A percentile compares a stretch with the other conserved stretches of the same genome.
These are phyloP conservation scores for Aproaerema taeniolella DNA, from an alignment of 2,888 invertebrate species.

Conservation along the genomic window DNA sequence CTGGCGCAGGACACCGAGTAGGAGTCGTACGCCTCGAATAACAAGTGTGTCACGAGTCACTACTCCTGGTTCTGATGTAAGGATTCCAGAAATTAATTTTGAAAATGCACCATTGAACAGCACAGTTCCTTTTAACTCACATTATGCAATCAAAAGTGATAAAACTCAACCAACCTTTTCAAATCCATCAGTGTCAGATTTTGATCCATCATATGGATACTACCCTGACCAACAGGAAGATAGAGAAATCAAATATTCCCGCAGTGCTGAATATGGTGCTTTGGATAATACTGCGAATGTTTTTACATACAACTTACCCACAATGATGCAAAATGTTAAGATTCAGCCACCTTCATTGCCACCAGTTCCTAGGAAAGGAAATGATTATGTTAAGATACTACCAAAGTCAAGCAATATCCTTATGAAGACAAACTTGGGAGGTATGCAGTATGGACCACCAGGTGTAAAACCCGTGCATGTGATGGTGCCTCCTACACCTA, in stretches of 20 bases:
- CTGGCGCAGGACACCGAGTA: conserved; percentile 48
- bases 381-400: conserved; percentile 50
- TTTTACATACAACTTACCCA: conserved; percentile 45
- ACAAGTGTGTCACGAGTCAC: conserved; percentile 43
- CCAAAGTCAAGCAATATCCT: conserved; percentile 60
- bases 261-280: conserved; percentile 59
- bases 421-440: conserved; percentile 54
- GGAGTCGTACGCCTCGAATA: conserved; percentile 50
- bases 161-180: conserved; percentile 48
- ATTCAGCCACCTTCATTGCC: conserved; percentile 36
- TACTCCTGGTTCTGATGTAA: conserved; percentile 47
- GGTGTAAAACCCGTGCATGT: conserved; percentile 56
- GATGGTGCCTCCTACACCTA: conserved; percentile 49
- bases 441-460: conserved; percentile 52
- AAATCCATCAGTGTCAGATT: conserved; percentile 39
- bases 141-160: conserved; percentile 49
- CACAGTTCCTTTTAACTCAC: conserved; percentile 33
- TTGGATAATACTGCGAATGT: conserved; percentile 42
- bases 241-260: conserved; percentile 62
- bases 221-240: conserved; percentile 59
- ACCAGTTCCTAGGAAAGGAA: conserved; percentile 36
- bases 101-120: conserved; percentile 37
- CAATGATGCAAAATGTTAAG: conserved; percentile 36
- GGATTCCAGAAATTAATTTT: conserved; percentile 49
- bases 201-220: conserved; percentile 51